A percentile compares a stretch with the other conserved stretches of the same genome.
Evolutionary conservation across 2,113 vertebrate species (phyloP).

Genomic region (Cephalopterus ornatus): DNA sequence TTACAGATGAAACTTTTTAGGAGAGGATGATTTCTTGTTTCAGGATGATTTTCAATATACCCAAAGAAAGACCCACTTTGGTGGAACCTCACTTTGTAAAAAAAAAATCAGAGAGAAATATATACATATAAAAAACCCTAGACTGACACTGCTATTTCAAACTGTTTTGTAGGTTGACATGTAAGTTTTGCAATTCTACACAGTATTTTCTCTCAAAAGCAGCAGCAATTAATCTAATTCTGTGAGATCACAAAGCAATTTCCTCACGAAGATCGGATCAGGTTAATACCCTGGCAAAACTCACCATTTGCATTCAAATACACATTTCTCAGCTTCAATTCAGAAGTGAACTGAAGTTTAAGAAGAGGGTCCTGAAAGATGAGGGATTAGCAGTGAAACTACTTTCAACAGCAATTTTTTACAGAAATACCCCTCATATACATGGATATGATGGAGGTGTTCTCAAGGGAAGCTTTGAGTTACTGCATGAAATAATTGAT

Average conservation of each 20-base stretch:
- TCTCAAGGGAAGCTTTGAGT: background rate
- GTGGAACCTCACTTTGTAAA: background rate
- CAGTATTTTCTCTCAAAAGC: background rate
- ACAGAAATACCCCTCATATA: background rate
- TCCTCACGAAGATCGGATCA: background rate
- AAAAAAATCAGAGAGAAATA: background rate
- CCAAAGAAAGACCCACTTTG: background rate
- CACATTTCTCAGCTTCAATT: background rate
- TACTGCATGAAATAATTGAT: background rate
- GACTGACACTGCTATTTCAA: background rate
- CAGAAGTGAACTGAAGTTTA: background rate
- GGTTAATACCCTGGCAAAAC: background rate
- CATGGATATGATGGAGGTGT: background rate
- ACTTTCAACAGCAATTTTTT: background rate
- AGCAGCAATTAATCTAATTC: background rate
- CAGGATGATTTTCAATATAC: background rate
- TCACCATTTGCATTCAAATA: background rate
- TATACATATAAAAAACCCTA: fast-evolving
- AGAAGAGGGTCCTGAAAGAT: background rate
- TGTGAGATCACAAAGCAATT: background rate
- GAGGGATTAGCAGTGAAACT: background rate
- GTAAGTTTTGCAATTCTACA: background rate
- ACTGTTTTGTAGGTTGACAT: background rate
- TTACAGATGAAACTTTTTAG: background rate
- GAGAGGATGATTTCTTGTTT: background rate